Evolutionary conservation across 2,888 invertebrate species (phyloP), one percentile per base, ranked within the genome.

Genomic region (Diadegma fenestrale): DNA sequence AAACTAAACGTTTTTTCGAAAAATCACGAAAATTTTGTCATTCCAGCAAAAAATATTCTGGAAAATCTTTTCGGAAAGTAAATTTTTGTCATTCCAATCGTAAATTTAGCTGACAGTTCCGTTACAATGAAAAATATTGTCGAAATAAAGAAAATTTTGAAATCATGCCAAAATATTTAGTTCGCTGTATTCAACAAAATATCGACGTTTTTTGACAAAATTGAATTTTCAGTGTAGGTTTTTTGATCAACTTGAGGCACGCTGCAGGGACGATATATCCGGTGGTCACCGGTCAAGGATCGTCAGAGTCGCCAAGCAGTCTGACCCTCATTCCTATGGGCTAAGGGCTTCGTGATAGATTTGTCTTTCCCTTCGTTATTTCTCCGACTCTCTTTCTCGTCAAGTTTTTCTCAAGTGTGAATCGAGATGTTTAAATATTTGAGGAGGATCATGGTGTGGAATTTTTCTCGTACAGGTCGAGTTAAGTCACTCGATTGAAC

Each of bases 401-500:
- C 26, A 19, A 61, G 61, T 41, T 48, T 58, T 30, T 30, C 63
- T 76, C 71, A 66, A 82, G 82, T 63, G 80, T 51, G 66, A 51
- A 80, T 76, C 85, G 82, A 82, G 82, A 76, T 66, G 85, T 82
- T 85, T 79, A 85, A 82, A 85, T 85, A 85, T 85, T 85, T 85
- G 79, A 76, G 85, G 71, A 85, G 85, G 85, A 85, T 85, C 85
- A 82, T 85, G 72, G 79, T 19, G 75, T 82, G 79, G 82, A 85
- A 85, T 85, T 85, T 66, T 64, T 79, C 64, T 66, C 71, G 63
- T 75, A 63, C 54, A 71, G 54, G 54, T 41, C 33, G 71, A 71
- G 69, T 75, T 68, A 41, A 26, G 51, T 58, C 66, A 73, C 51
- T 82, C 79, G 66, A 71, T 82, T 66, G 71, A 64, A 80, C 51